Evolutionary conservation across 2,113 vertebrate genomes (phyloP), one percentile per base, ranked within the genome.

Genomic region (Engystomops pustulosus): DNA sequence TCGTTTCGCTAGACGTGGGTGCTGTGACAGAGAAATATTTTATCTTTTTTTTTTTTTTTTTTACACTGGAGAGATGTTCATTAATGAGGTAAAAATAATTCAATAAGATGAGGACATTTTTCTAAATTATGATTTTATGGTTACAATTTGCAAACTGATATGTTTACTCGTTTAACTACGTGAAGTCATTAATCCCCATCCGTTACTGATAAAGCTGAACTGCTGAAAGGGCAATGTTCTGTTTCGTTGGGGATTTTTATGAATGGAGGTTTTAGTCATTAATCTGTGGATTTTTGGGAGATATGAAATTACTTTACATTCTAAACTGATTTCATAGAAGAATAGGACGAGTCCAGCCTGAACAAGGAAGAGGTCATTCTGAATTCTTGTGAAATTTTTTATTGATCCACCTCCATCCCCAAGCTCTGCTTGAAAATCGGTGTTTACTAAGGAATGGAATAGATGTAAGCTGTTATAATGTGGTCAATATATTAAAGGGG

Each of bases 1-100:
- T 89, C 86, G 90, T 87, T 49, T 88, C 84, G 85, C 44, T 68
- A 38, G 53, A 72, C 67, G 81, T 47, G 79, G 47, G 71, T 86
- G 69, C 77, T 88, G 74, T 67, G 86, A 89, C 83, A 79, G 38
- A 79, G 23, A 67, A 79, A 67, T 74, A 45, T 45, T 65, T 69
- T 6, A 32, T 45, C 36, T 78, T 55, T 49, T 4, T 23, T 36
- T 60, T 68, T 68, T 62, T 62, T 67, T 69, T 68, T 41, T 47
- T 9, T 3, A 18, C 10, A 12, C 65, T 44, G 58, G 68, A 53
- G 78, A 87, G 51, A 44, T 30, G 85, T 10, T 41, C 14, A 9
- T 23, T 53, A 41, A 81, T 7, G 0, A 38, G 27, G 20, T 14
- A 79, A 55, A 7, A 49, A 45, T 60, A 65, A 79, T 79, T 65